A percentile compares a stretch with the other conserved stretches of the same genome.
These are phyloP conservation scores for Petrocephalus microphthalmus DNA, from an alignment of 2,113 vertebrate species.

Conservation along the genomic window DNA sequence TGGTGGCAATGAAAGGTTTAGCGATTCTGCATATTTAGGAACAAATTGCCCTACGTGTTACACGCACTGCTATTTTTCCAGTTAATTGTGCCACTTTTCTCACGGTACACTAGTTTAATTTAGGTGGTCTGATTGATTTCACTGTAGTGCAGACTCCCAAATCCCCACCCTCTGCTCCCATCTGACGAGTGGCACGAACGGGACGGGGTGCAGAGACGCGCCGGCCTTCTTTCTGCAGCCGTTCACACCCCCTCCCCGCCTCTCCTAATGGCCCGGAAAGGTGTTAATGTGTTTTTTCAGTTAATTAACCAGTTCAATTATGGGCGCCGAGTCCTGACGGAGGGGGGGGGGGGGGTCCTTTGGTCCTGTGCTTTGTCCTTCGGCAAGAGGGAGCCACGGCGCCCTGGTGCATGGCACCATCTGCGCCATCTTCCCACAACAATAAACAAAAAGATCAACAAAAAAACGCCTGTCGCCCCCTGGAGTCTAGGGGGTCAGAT, in stretches of 20 bases:
- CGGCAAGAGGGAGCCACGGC: not conserved
- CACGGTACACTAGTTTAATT: constrained; percentile 25
- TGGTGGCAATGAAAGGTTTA: not conserved
- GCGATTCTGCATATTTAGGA: not conserved
- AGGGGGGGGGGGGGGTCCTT: not conserved
- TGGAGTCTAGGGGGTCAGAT: not conserved
- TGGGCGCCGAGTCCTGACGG: constrained; percentile 27
- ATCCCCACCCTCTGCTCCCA: constrained; percentile 33
- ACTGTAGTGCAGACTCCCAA: constrained; percentile 23
- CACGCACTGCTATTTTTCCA: not conserved
- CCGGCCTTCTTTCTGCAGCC: constrained; percentile 23
- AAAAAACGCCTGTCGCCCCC: not conserved
- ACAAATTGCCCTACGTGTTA: not conserved
- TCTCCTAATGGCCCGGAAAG: constrained; percentile 46
- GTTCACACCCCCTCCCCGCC: constrained; percentile 29
- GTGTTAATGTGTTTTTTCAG: constrained; percentile 50
- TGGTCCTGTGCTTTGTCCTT: constrained; percentile 5
- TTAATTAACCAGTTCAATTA: constrained; percentile 52
- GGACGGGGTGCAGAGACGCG: not conserved
- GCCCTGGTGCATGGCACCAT: not conserved
- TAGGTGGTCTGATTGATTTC: constrained; percentile 28
- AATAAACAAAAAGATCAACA: not conserved
- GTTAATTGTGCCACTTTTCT: constrained; percentile 1
- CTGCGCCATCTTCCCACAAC: not conserved
- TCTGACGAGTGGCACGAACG: constrained; percentile 19